Evolutionary conservation across 2,113 vertebrate genomes (phyloP).

Genomic region (Macroglossus sobrinus): DNA sequence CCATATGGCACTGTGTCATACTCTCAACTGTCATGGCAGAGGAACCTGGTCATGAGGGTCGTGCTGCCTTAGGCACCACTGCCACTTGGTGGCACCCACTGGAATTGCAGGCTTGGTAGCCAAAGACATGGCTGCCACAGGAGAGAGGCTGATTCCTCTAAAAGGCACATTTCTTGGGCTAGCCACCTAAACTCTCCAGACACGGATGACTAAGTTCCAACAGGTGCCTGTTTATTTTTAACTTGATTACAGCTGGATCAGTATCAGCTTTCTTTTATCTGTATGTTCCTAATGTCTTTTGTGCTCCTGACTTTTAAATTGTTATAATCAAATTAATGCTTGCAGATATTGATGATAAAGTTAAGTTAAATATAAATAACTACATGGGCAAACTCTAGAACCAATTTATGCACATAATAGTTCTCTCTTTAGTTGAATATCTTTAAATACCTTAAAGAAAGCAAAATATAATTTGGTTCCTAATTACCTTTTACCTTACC

Average conservation of each 20-base stretch:
- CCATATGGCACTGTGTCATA: background rate
- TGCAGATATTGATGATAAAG: background rate
- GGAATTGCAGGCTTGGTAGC: constrained; percentile 64
- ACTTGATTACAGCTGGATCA: background rate
- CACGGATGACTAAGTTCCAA: fast-evolving
- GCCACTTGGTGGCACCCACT: background rate
- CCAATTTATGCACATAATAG: background rate
- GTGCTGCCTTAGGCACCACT: constrained; percentile 12
- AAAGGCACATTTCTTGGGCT: background rate
- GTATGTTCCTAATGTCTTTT: background rate
- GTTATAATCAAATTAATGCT: background rate
- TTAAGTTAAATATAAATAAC: background rate
- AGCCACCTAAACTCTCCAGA: background rate
- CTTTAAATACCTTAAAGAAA: background rate
- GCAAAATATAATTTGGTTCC: background rate
- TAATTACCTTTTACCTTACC: background rate
- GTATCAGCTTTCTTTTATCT: background rate
- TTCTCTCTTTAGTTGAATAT: background rate
- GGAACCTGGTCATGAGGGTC: background rate
- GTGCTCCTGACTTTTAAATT: background rate
- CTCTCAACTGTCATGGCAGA: background rate
- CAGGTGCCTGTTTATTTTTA: background rate
- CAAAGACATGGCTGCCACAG: fast-evolving
- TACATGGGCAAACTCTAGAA: background rate
- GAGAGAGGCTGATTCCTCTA: background rate